phyloP scores from a whole-genome alignment of 2,797 vertebrate genomes.

The Protonibea diacanthus region DNA sequence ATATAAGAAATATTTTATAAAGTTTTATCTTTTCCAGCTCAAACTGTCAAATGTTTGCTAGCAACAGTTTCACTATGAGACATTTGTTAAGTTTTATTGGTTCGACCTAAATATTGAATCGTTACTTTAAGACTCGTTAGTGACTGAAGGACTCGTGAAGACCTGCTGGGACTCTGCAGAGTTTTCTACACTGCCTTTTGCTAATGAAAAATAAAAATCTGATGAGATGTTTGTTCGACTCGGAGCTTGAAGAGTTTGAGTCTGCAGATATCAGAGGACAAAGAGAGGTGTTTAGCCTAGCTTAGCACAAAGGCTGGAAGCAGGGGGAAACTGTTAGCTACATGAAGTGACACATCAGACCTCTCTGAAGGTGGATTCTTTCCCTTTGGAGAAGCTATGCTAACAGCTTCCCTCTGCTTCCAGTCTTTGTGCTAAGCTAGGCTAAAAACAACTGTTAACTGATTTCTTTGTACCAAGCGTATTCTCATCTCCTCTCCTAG shows the following conservation, averaged over 20 bases:
- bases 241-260: not conserved
- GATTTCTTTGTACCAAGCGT: not conserved
- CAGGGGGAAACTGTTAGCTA: not conserved
- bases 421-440: conserved; percentile 32
- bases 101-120: too few species aligned
- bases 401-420: not conserved
- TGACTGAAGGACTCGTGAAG: too few species aligned
- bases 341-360: not conserved
- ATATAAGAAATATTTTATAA: not conserved
- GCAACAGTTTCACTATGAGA: too few species aligned
- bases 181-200: too few species aligned
- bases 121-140: too few species aligned
- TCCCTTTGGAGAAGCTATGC: not conserved
- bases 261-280: not conserved
- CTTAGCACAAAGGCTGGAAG: conserved; percentile 5
- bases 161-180: too few species aligned
- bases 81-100: too few species aligned
- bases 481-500: not conserved
- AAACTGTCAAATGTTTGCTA: not conserved
- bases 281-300: not conserved
- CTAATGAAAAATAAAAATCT: not conserved
- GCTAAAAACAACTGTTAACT: not conserved
- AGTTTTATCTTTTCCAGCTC: not conserved
- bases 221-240: not conserved
- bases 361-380: not conserved